Evolutionary conservation across 2,113 vertebrate species (phyloP).

Genomic region (Serilophus lunatus): DNA sequence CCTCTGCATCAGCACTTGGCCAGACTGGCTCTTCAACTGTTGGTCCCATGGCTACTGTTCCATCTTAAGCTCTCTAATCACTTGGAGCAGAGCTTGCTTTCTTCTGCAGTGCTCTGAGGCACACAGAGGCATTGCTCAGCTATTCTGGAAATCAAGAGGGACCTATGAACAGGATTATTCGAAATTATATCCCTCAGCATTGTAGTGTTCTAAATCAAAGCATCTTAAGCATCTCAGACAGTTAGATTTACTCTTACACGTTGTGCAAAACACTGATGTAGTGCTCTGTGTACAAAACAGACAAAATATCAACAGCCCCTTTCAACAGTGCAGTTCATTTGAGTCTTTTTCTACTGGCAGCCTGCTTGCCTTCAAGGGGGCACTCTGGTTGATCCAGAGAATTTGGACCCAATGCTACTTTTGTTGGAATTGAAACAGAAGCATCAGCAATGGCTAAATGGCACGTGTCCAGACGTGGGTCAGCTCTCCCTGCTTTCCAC

Average conservation of each 20-base stretch:
- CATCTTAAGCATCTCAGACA: conserved; percentile 9
- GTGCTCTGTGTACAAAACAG: conserved; percentile 47
- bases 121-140: neutral
- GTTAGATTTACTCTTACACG: neutral
- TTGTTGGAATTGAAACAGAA: neutral
- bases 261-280: conserved; percentile 60
- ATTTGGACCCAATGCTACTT: conserved; percentile 42
- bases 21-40: neutral
- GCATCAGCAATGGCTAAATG: neutral
- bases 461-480: neutral
- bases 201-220: conserved; percentile 57
- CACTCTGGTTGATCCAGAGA: neutral
- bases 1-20: neutral
- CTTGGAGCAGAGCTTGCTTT: neutral
- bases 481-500: neutral
- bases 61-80: neutral
- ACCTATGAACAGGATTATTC: neutral
- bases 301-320: conserved; percentile 38
- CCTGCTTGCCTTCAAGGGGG: neutral
- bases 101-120: neutral
- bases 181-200: neutral
- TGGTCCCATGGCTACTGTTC: conserved; percentile 41
- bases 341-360: neutral
- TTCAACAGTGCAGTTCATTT: neutral
- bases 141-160: neutral